phyloP scores from a whole-genome alignment of 2,888 invertebrate species.

The Eupithecia exiguata region DNA sequence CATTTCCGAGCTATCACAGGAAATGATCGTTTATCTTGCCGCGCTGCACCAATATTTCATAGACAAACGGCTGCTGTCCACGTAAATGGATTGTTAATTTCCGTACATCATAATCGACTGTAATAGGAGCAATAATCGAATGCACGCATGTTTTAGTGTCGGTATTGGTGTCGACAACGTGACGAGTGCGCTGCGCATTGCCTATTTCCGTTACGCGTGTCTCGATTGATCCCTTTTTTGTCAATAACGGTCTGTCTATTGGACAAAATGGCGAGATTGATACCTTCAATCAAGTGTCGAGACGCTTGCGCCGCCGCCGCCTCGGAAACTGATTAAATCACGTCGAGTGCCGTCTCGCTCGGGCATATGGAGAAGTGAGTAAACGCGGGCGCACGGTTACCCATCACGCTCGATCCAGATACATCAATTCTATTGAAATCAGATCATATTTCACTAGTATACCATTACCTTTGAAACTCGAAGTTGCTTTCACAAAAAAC shows the following conservation, averaged over 20 bases:
- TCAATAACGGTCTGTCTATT: conserved; percentile 77
- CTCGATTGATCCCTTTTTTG: conserved; percentile 80
- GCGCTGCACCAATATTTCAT: conserved; percentile 54
- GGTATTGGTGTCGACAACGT: conserved; percentile 79
- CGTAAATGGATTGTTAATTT: conserved; percentile 63
- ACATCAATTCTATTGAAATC: conserved; percentile 59
- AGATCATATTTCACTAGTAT: conserved; percentile 54
- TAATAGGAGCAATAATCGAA: conserved; percentile 71
- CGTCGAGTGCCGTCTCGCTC: conserved; percentile 64
- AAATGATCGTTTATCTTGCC: conserved; percentile 45
- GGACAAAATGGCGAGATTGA: conserved; percentile 79
- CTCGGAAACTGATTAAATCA: conserved; percentile 80
- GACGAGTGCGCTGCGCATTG: conserved; percentile 73
- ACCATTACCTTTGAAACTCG: conserved; percentile 35
- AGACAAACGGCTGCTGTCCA: conserved; percentile 50
- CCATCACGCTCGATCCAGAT: conserved; percentile 74
- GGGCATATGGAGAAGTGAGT: conserved; percentile 69
- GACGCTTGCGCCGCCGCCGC: conserved; percentile 68
- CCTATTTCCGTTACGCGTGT: conserved; percentile 80
- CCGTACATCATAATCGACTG: conserved; percentile 55
- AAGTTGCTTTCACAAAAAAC: conserved; percentile 32
- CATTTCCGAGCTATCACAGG: conserved; percentile 43
- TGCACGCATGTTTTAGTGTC: conserved; percentile 68
- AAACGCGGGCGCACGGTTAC: conserved; percentile 69
- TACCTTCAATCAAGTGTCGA: conserved; percentile 80